Evolutionary conservation across 1,140 invertebrate genomes (phyloP).

Genomic region (Diuraphis noxia): DNA sequence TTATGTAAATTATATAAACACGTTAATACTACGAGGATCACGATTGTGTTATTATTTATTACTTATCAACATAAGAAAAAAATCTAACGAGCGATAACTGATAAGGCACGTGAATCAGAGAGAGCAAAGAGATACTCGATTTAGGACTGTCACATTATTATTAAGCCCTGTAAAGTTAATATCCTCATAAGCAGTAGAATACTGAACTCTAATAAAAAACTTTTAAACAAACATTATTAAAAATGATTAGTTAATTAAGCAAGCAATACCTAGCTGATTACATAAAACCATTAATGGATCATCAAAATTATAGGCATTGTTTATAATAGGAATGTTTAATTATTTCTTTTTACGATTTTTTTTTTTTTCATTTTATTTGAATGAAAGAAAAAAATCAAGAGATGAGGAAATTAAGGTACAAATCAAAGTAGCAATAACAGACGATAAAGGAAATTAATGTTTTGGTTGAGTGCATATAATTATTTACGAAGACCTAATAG

Average conservation of each 20-base stretch:
- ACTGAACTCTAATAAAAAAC: background rate
- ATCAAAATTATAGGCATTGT: background rate
- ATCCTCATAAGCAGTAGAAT: background rate
- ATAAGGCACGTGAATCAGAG: background rate
- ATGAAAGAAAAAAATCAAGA: background rate
- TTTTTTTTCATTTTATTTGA: background rate
- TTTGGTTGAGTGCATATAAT: constrained; percentile 40
- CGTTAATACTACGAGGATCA: background rate
- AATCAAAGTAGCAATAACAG: constrained; percentile 4
- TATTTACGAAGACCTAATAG: constrained; percentile 34
- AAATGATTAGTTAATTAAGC: background rate
- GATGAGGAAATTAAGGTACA: background rate
- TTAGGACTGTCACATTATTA: background rate
- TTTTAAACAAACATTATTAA: background rate
- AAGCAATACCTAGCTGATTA: background rate
- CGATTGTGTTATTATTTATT: background rate
- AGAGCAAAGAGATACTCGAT: background rate
- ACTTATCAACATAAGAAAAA: background rate
- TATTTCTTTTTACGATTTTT: background rate
- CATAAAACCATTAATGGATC: background rate
- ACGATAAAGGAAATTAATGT: constrained; percentile 42
- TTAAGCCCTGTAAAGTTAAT: background rate
- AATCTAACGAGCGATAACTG: background rate
- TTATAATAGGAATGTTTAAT: background rate
- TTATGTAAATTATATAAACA: background rate